Conservation (phyloP, 2,888 invertebrate genomes). For the Leucozona laternaria region DNA sequence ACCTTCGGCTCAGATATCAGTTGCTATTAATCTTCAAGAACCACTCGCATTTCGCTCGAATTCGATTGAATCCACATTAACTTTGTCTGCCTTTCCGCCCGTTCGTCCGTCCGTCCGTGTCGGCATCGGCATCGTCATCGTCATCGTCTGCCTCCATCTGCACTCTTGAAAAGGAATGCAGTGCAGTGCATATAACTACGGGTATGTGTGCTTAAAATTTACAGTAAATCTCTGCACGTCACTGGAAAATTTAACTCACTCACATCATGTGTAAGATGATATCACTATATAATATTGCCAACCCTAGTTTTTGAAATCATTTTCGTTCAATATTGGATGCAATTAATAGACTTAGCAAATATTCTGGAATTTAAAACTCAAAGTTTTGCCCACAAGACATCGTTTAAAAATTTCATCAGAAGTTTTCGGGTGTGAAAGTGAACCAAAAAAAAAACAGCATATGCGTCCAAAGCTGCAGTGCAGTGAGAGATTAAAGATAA, state of each 20-base stretch:
- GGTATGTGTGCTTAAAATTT: constrained; percentile 17
- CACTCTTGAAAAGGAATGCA: constrained; percentile 9
- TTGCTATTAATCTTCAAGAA: constrained; percentile 77
- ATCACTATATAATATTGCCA: constrained; percentile 24
- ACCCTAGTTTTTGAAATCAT: neutral
- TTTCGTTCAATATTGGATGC: neutral
- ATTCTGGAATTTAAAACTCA: no score
- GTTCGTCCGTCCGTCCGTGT: neutral
- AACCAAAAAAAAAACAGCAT: no score
- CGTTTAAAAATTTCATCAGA: no score
- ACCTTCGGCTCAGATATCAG: constrained; percentile 75
- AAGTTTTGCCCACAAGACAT: no score
- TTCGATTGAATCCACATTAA: constrained; percentile 77
- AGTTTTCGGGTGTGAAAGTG: no score
- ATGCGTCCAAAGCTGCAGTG: no score
- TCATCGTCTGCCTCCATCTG: constrained; percentile 22
- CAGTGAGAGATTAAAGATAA: no score
- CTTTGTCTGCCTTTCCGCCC: constrained; percentile 58
- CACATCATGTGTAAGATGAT: constrained; percentile 22
- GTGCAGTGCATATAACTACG: constrained; percentile 19
- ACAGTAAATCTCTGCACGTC: constrained; percentile 43
- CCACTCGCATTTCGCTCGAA: constrained; percentile 76
- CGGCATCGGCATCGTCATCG: neutral
- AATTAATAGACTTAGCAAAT: neutral
- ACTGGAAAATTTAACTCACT: constrained; percentile 39